Evolutionary conservation across 2,797 vertebrate species (phyloP).

Genomic region (Gallirallus australis): DNA sequence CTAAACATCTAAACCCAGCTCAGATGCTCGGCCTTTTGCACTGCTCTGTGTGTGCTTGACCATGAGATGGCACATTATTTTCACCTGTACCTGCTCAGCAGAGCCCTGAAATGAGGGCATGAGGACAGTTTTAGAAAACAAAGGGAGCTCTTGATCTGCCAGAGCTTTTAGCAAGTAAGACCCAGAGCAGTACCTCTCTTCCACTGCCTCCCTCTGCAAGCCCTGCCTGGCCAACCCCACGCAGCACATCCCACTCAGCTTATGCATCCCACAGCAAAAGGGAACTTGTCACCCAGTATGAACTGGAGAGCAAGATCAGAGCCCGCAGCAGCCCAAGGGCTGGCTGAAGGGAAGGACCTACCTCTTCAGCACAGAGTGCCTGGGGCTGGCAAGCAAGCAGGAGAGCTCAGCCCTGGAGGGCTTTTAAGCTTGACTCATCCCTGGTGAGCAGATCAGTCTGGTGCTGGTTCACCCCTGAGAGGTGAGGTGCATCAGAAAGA

Average conservation of each 20-base stretch:
- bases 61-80: background rate
- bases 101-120: background rate
- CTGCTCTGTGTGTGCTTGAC: background rate
- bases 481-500: background rate
- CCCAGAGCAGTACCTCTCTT: background rate
- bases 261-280: rapidly evolving
- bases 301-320: background rate
- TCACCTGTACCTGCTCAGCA: background rate
- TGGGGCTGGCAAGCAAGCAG: background rate
- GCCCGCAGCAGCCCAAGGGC: background rate
- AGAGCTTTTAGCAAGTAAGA: background rate
- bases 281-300: background rate
- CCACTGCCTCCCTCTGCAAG: background rate
- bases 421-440: background rate
- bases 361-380: background rate
- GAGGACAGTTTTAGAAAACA: background rate
- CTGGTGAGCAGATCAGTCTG: background rate
- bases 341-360: background rate
- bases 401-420: background rate
- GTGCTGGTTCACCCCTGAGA: background rate
- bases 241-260: background rate
- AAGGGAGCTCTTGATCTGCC: background rate
- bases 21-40: background rate
- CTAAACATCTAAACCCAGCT: background rate
- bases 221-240: background rate